Evolutionary conservation across 2,888 invertebrate species (phyloP), one percentile per base, ranked within the genome.

Genomic region (Ichneumon xanthorius): DNA sequence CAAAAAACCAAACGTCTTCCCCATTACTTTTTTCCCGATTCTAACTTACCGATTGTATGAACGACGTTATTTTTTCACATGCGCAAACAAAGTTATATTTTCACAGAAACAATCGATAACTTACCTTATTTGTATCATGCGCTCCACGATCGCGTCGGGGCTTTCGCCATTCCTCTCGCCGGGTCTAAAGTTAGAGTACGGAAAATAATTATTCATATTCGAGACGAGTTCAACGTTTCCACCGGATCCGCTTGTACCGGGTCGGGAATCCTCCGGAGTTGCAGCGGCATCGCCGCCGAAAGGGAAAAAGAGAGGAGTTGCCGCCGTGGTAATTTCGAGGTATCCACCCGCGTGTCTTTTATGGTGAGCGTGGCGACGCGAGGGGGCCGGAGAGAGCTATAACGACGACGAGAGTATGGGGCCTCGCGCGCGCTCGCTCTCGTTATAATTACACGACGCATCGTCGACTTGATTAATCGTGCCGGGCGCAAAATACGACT

Each of bases 381-480:
- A 73, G 45, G 40, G 58, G 45, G n/a, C 77, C 37, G 58, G 55
- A 67, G 58, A 75, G 75, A 55, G 77, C 53, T 61, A 26, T 68
- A 22, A 68, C 9, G 50, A 68, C 58, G 14, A 30, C 33, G 77
- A 84, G 84, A 80, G 77, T 81, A 82, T 55, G 77, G 77, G 75
- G 79, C 76, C 67, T 45, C 37, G 82, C 80, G 68, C 80, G 81
- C 82, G 67, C 65, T 78, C 76, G 80, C 85, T 84, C 87, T 88
- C 84, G 85, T 87, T 85, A 86, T 88, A 88, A 88, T 88, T 88
- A 87, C 87, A 84, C 84, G 83, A 87, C 82, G 86, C 84, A 80
- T 86, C 84, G 86, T 85, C 86, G 86, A 87, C 86, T 86, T 89
- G 89, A 89, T 88, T 89, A 89, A 89, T 89, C 88, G 88, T 84